These are phyloP conservation scores for Sarcophaga variegata DNA, from an alignment of 2,888 invertebrate species.

Conservation along the genomic window DNA sequence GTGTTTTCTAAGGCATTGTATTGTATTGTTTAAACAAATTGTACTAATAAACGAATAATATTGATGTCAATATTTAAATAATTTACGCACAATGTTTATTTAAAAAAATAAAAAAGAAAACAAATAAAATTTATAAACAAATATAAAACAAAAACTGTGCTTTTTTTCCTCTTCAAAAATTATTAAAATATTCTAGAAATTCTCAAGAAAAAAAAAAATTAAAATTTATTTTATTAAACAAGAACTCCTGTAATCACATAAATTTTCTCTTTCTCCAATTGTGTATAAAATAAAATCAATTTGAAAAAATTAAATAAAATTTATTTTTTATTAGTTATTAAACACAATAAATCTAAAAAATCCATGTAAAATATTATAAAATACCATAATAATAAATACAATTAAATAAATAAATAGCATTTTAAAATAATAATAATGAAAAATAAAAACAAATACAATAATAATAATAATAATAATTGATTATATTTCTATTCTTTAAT, in stretches of 20 bases:
- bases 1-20: neutral
- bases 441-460: too few species aligned
- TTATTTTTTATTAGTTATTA: neutral
- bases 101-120: neutral
- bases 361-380: neutral
- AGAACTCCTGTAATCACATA: too few species aligned
- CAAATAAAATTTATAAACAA: neutral
- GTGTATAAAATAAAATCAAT: neutral
- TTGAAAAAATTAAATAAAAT: neutral
- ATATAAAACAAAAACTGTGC: neutral
- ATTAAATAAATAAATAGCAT: neutral
- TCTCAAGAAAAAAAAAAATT: too few species aligned
- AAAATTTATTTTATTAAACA: too few species aligned
- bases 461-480: neutral
- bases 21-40: too few species aligned
- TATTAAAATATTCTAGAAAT: too few species aligned
- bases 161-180: neutral
- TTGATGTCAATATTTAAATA: slow-evolving; percentile 56
- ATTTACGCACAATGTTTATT: slow-evolving; percentile 52
- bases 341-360: neutral
- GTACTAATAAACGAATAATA: slow-evolving; percentile 14
- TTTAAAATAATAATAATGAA: too few species aligned
- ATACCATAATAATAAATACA: too few species aligned
- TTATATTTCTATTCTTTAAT: neutral
- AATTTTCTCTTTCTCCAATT: too few species aligned